Conservation (phyloP, 2,113 vertebrate species). For the Oncorhynchus nerka region DNA sequence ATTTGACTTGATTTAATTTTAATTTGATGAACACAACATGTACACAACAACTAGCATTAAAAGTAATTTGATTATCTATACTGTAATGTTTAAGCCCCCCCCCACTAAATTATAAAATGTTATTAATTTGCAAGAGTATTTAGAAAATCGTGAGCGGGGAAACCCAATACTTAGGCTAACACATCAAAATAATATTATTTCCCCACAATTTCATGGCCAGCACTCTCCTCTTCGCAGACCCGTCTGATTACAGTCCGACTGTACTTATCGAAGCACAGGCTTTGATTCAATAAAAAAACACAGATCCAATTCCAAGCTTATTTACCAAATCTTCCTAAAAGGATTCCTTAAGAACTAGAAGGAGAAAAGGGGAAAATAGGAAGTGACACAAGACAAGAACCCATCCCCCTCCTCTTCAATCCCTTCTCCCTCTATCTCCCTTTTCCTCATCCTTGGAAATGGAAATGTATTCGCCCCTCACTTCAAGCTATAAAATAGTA, state of each 20-base stretch:
- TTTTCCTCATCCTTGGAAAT: slow-evolving; percentile 77
- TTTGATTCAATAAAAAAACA: slow-evolving; percentile 27
- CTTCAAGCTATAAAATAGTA: slow-evolving; percentile 93
- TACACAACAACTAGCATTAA: not conserved
- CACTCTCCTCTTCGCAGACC: not conserved
- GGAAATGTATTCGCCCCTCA: slow-evolving; percentile 91
- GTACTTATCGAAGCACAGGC: not conserved
- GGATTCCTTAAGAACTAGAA: slow-evolving; percentile 48
- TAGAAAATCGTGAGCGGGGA: not conserved
- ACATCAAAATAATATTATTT: not conserved
- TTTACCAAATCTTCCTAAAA: slow-evolving; percentile 42
- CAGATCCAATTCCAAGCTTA: slow-evolving; percentile 30
- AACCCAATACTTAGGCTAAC: not conserved
- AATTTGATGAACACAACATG: too few species aligned
- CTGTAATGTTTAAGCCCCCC: not conserved
- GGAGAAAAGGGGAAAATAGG: slow-evolving; percentile 73
- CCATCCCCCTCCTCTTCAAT: slow-evolving; percentile 30
- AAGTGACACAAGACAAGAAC: slow-evolving; percentile 73
- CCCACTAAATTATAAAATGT: not conserved
- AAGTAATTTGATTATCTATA: not conserved
- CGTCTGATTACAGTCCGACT: slow-evolving; percentile 1
- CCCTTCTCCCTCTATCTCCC: slow-evolving; percentile 57
- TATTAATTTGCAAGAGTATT: not conserved
- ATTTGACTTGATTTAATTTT: too few species aligned
- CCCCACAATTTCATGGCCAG: slow-evolving; percentile 5